These are phyloP conservation scores for Paraplagusia blochii DNA, from an alignment of 2,113 vertebrate species.

Conservation along the genomic window DNA sequence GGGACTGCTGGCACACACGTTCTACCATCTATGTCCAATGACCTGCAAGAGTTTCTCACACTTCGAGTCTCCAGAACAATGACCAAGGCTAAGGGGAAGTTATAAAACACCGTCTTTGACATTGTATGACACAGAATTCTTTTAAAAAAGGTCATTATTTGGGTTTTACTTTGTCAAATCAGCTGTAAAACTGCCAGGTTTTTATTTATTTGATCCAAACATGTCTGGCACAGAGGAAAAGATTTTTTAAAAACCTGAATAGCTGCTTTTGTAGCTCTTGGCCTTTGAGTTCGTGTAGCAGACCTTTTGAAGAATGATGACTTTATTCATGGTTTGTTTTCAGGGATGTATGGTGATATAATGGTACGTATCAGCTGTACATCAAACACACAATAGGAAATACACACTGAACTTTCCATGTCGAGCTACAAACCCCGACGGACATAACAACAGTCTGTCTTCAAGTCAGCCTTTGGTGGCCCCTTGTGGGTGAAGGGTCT, in stretches of 20 bases:
- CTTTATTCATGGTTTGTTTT: slow-evolving; percentile 56
- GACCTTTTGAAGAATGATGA: slow-evolving; percentile 30
- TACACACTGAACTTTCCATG: slow-evolving; percentile 22
- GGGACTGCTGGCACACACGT: slow-evolving; percentile 36
- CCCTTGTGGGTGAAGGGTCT: slow-evolving; percentile 50
- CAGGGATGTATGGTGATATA: slow-evolving; percentile 34
- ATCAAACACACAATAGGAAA: slow-evolving; percentile 28
- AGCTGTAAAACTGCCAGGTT: background rate
- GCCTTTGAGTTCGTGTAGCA: background rate
- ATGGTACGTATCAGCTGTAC: slow-evolving; percentile 10
- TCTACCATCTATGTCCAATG: slow-evolving; percentile 38
- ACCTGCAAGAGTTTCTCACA: slow-evolving; percentile 43
- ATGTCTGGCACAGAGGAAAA: slow-evolving; percentile 10
- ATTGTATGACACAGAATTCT: background rate
- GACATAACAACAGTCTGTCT: slow-evolving; percentile 43
- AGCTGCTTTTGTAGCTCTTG: slow-evolving; percentile 5
- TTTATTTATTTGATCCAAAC: slow-evolving; percentile 14
- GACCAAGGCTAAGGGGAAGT: slow-evolving; percentile 44
- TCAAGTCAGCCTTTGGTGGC: slow-evolving; percentile 40
- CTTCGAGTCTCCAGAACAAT: slow-evolving; percentile 45
- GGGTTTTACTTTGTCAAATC: slow-evolving; percentile 4
- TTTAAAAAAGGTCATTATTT: slow-evolving; percentile 1
- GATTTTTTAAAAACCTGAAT: background rate
- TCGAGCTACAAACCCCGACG: slow-evolving; percentile 31
- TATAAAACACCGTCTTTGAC: slow-evolving; percentile 33